Base-by-base conservation (phyloP, 2,113 vertebrate species). In the Anoplopoma fimbria region DNA sequence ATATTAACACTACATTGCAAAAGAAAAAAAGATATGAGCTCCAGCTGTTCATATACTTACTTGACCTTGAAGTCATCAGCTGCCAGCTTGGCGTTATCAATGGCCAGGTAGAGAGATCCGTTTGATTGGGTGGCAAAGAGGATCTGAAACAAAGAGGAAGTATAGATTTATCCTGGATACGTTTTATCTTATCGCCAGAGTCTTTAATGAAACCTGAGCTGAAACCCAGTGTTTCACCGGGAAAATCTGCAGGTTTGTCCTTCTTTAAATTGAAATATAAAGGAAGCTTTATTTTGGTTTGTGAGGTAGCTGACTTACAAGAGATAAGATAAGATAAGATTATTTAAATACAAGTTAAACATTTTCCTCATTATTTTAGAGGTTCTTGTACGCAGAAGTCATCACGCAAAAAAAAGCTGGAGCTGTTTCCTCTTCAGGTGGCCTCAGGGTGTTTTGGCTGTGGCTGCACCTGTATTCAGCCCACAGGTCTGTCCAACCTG, bases 51-150 rank as follows among this genome's bases (percentile, higher is more conserved):
- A 2, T 9, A 1, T n/a, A 78, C 91, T 90, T 53, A 96, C 96
- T 96, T 96, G 57, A 94, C 83, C 80, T 68, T 93, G 90, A 97
- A 96, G 90, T 96, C 96, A 3, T 96, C 96, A 0, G 93, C 86
- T 2, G 96, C 95, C 85, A 96, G 92, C 70, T 95, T 95, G 78
- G 95, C 94, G 0, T 97, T 96, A 33, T 97, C 96, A 0, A 95
- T 89, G 2, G 91, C 74, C 42, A 95, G 89, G 0, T 94, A 81
- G 53, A 96, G 83, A n/a, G 84, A 82, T 40, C 92, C 95, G 0
- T 97, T 97, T 0, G 55, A 38, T 0, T 57, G 8, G 38, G 91
- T 92, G 62, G 94, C 91, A 0, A 69, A 34, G 0, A 91, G 34
- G 72, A 96, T 91, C 96, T 97, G 77, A 81, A 51, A 42, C 29